A percentile compares a stretch with the other conserved stretches of the same genome.
Conservation (phyloP, 2,797 vertebrate species). For the Hylomyscus alleni region DNA sequence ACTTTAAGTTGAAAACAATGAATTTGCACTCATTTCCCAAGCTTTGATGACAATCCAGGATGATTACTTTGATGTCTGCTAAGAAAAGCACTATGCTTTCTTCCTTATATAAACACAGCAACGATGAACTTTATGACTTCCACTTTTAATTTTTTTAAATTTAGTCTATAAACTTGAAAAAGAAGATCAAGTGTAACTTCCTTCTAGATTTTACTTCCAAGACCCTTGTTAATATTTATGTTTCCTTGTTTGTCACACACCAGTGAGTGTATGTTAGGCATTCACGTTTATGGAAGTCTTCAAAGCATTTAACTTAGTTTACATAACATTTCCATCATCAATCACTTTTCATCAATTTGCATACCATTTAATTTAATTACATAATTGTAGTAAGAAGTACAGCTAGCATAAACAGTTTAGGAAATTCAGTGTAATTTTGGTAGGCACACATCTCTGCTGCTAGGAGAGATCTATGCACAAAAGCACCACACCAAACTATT, state of each 20-base stretch:
- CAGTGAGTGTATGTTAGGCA: conserved; percentile 50
- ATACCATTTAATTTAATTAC: conserved; percentile 73
- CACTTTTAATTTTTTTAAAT: conserved; percentile 37
- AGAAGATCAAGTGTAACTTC: background rate
- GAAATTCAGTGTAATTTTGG: conserved; percentile 45
- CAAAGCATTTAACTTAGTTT: conserved; percentile 70
- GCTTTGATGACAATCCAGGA: background rate
- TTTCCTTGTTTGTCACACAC: background rate
- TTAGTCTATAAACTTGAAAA: background rate
- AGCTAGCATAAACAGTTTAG: conserved; percentile 69
- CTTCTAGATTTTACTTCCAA: conserved; percentile 14
- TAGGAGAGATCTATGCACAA: background rate
- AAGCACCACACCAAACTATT: background rate
- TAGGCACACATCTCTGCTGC: background rate
- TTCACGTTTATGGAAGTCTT: conserved; percentile 50
- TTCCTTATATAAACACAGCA: conserved; percentile 25
- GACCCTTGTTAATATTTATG: background rate
- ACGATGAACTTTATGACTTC: background rate
- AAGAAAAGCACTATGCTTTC: conserved; percentile 34
- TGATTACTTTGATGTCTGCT: conserved; percentile 32
- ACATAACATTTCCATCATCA: conserved; percentile 63
- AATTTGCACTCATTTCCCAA: conserved; percentile 40
- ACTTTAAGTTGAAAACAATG: conserved; percentile 46
- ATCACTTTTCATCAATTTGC: conserved; percentile 65
- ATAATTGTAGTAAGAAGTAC: conserved; percentile 69